These are phyloP conservation scores for Volucella zonaria DNA, from an alignment of 2,888 invertebrate species.

Conservation along the genomic window DNA sequence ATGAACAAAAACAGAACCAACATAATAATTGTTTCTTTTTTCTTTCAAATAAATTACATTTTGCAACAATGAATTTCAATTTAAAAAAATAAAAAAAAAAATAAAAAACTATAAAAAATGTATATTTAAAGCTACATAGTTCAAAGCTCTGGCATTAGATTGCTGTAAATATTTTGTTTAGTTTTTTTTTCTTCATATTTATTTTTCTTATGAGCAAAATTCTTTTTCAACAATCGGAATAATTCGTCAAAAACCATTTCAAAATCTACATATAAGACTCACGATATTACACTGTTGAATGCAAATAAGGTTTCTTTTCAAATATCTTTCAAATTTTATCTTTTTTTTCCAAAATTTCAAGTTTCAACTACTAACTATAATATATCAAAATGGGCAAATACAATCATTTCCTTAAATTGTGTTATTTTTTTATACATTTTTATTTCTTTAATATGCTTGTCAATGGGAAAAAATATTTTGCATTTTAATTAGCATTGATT, in stretches of 20 bases:
- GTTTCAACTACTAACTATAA: not conserved
- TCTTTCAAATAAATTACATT: constrained; percentile 53
- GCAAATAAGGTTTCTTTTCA: constrained; percentile 60
- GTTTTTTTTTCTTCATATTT: constrained; percentile 34
- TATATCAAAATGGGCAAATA: not conserved
- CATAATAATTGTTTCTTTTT: constrained; percentile 67
- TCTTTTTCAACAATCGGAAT: constrained; percentile 37
- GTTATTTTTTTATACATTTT: constrained; percentile 4
- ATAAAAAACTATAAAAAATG: constrained; percentile 25
- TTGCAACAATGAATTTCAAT: constrained; percentile 70
- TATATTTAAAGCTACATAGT: constrained; percentile 66
- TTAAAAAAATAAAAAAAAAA: constrained; percentile 39
- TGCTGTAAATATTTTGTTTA: constrained; percentile 68
- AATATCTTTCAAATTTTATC: constrained; percentile 5
- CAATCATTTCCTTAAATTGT: constrained; percentile 4
- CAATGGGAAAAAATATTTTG: not conserved
- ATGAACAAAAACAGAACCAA: constrained; percentile 70
- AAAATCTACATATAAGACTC: constrained; percentile 39
- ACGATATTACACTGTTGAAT: constrained; percentile 56
- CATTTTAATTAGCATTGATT: not conserved
- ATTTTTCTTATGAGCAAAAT: constrained; percentile 23
- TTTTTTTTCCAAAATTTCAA: not conserved
- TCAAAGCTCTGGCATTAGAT: constrained; percentile 71
- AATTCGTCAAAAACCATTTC: constrained; percentile 23
- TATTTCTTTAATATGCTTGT: constrained; percentile 55